These are phyloP conservation scores for Helobdella robusta DNA, from an alignment of 2,888 invertebrate species.

Conservation along the genomic window DNA sequence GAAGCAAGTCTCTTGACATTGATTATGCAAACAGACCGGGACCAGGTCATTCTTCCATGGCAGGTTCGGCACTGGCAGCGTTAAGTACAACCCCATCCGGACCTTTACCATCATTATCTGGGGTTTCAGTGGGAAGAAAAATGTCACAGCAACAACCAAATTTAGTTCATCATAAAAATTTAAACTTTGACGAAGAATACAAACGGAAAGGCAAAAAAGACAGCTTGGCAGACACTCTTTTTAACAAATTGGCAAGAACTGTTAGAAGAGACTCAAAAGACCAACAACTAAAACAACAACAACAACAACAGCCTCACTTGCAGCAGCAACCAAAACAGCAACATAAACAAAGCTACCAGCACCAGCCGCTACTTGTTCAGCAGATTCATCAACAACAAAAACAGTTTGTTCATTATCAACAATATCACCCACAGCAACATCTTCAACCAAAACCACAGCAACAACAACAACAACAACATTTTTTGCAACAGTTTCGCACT, in stretches of 20 bases:
- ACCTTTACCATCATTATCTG: background rate
- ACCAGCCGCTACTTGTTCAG: background rate
- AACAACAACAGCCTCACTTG: conserved; percentile 2
- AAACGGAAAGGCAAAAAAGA: conserved; percentile 14
- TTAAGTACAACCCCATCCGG: background rate
- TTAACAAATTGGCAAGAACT: conserved; percentile 13
- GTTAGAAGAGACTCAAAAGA: conserved; percentile 16
- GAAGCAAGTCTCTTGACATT: conserved; percentile 26
- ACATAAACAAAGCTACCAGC: background rate
- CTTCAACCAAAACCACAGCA: conserved; percentile 4
- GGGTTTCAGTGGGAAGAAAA: background rate
- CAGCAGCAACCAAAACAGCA: conserved; percentile 15
- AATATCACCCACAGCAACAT: background rate
- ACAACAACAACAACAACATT: background rate
- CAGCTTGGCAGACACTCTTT: conserved; percentile 9
- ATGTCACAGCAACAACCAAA: background rate
- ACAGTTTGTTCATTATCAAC: too few species aligned
- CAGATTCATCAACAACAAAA: conserved; percentile 2
- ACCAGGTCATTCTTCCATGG: conserved; percentile 6
- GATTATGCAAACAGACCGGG: conserved; percentile 9
- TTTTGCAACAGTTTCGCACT: background rate
- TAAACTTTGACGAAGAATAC: conserved; percentile 10
- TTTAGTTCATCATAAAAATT: background rate
- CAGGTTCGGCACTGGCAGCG: background rate
- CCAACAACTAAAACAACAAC: background rate